Percentiles rank a stretch among this genome's conserved stretches.
Evolutionary conservation across 2,888 invertebrate species (phyloP).

Genomic region (Omphaloscelis lunosa): DNA sequence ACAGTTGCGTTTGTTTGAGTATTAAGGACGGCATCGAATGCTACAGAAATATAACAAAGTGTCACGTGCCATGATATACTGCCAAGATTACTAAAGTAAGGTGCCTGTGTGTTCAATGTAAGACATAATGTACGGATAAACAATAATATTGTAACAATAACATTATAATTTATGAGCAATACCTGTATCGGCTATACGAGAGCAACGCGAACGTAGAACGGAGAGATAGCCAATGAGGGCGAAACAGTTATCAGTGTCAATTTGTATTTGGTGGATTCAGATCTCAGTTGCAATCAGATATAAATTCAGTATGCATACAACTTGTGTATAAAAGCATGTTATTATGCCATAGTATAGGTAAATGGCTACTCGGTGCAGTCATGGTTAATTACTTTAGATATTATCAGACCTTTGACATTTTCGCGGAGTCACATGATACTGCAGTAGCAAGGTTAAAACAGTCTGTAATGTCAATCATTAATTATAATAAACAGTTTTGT

Average conservation of each 20-base stretch:
- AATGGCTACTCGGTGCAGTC: conserved; percentile 40
- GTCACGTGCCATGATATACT: conserved; percentile 86
- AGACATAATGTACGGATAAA: conserved; percentile 76
- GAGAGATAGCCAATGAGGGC: conserved; percentile 36
- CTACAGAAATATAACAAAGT: conserved; percentile 69
- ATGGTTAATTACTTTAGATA: conserved; percentile 52
- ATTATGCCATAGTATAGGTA: conserved; percentile 27
- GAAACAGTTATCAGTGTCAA: conserved; percentile 36
- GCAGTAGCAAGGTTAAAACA: conserved; percentile 27
- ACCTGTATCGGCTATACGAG: conserved; percentile 55
- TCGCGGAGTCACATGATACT: conserved; percentile 29
- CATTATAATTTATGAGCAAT: conserved; percentile 50
- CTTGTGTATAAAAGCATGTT: not conserved
- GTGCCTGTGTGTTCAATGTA: conserved; percentile 89
- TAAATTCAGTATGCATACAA: not conserved
- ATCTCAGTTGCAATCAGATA: conserved; percentile 8
- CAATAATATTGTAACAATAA: conserved; percentile 71
- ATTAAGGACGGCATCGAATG: conserved; percentile 66
- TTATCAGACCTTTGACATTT: conserved; percentile 55
- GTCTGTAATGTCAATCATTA: conserved; percentile 15
- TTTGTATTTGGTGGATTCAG: conserved; percentile 14
- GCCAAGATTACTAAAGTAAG: conserved; percentile 85
- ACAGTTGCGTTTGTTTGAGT: conserved; percentile 58
- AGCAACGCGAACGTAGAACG: conserved; percentile 15
- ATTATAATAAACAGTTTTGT: conserved; percentile 20